These are phyloP conservation scores for Idaea biselata DNA, from an alignment of 2,888 invertebrate genomes.

Conservation along the genomic window DNA sequence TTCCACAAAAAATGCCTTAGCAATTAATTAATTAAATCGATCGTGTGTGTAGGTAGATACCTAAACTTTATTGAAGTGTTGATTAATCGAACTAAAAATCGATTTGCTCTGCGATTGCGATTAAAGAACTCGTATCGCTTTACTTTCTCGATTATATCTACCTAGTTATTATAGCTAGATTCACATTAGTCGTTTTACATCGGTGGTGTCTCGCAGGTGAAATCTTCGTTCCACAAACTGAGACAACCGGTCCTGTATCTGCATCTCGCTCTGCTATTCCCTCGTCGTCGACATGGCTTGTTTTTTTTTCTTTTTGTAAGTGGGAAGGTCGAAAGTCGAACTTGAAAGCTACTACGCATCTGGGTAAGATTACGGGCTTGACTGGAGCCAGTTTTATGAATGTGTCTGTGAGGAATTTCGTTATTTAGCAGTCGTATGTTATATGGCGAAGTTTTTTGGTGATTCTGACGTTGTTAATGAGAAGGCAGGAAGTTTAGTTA, in stretches of 20 bases:
- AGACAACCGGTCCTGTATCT: conserved; percentile 42
- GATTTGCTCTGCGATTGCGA: background rate
- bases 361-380: conserved; percentile 38
- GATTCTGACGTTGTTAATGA: background rate
- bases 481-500: background rate
- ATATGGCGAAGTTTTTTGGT: conserved; percentile 26
- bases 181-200: conserved; percentile 19
- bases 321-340: conserved; percentile 37
- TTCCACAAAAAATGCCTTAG: background rate
- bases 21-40: conserved; percentile 2
- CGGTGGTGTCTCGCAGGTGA: conserved; percentile 34
- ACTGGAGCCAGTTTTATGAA: conserved; percentile 37
- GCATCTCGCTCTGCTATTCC: conserved; percentile 43
- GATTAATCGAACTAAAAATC: conserved; percentile 2
- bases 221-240: conserved; percentile 52
- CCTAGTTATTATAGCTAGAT: conserved; percentile 16
- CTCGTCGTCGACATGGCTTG: conserved; percentile 15
- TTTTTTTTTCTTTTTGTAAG: conserved; percentile 32
- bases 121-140: conserved; percentile 11
- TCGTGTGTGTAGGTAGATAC: background rate
- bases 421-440: conserved; percentile 27
- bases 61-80: background rate
- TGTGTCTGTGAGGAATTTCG: conserved; percentile 29
- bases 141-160: conserved; percentile 35
- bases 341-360: conserved; percentile 29